A percentile compares a stretch with the other conserved stretches of the same genome.
Evolutionary conservation across 2,888 invertebrate species (phyloP).

Genomic region (Agrochola litura): DNA sequence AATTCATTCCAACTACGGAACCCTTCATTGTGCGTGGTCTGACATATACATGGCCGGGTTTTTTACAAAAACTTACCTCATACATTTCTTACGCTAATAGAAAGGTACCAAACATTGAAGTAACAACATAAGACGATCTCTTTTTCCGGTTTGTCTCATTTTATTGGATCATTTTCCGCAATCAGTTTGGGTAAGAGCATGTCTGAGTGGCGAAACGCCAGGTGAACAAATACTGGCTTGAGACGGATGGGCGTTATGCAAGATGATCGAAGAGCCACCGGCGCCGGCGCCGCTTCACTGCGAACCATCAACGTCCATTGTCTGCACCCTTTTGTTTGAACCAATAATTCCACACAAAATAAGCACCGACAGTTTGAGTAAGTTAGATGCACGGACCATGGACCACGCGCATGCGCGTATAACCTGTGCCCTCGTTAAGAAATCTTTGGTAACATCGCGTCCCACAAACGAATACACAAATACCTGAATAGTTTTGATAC

Average conservation of each 20-base stretch:
- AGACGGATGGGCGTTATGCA: conserved; percentile 73
- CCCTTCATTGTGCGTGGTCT: too few species aligned
- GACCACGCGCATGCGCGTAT: conserved; percentile 34
- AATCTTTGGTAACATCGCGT: conserved; percentile 48
- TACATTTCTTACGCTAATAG: conserved; percentile 5
- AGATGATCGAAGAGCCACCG: conserved; percentile 67
- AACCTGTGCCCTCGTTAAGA: conserved; percentile 35
- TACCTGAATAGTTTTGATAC: conserved; percentile 51
- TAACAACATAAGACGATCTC: conserved; percentile 65
- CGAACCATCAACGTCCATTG: conserved; percentile 28
- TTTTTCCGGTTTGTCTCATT: conserved; percentile 76
- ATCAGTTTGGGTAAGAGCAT: conserved; percentile 83
- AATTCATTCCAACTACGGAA: too few species aligned
- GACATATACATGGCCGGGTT: too few species aligned
- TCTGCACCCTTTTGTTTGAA: conserved; percentile 27
- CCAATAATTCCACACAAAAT: conserved; percentile 25
- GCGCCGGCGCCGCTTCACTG: conserved; percentile 2
- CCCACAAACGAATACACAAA: conserved; percentile 48
- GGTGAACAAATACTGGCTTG: conserved; percentile 73
- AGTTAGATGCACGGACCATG: conserved; percentile 37
- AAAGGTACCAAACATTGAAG: conserved; percentile 5
- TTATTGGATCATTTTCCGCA: conserved; percentile 80
- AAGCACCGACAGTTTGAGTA: conserved; percentile 36
- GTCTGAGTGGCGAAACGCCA: conserved; percentile 77
- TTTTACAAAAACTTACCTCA: not conserved